Evolutionary conservation across 1,140 invertebrate genomes (phyloP).

Genomic region (Aporrectodea caliginosa): DNA sequence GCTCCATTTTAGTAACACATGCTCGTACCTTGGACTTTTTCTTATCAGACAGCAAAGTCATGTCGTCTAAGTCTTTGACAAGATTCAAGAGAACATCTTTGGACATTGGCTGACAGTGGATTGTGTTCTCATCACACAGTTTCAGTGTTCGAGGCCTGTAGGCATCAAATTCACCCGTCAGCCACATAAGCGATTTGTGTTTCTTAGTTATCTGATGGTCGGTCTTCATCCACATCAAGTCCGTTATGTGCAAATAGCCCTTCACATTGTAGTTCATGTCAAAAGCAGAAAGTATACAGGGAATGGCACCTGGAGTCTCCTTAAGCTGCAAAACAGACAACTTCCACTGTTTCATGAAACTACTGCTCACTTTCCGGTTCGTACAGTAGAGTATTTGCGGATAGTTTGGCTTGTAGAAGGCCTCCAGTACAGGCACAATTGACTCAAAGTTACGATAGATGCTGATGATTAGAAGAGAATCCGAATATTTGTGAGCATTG

Average conservation of each 20-base stretch:
- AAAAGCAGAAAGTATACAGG: background rate
- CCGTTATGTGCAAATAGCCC: background rate
- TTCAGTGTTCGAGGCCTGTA: background rate
- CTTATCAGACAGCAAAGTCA: background rate
- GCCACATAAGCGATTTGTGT: background rate
- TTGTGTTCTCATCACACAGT: background rate
- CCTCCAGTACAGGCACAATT: constrained; percentile 23
- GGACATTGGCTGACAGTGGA: background rate
- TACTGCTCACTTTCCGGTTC: background rate
- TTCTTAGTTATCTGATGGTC: background rate
- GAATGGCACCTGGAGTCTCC: background rate
- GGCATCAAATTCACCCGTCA: background rate
- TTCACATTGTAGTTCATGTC: background rate
- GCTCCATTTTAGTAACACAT: background rate
- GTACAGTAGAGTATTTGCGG: constrained; percentile 31
- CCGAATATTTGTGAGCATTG: constrained; percentile 4
- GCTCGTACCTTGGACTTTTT: background rate
- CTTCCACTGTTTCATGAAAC: constrained; percentile 23
- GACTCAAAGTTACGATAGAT: constrained; percentile 9
- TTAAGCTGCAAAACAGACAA: constrained; percentile 22
- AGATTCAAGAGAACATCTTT: background rate
- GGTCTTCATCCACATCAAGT: background rate
- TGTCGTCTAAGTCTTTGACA: background rate
- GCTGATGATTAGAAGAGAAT: constrained; percentile 21
- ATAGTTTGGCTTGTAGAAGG: constrained; percentile 16